These are phyloP conservation scores for Fragum fragum DNA, from an alignment of 2,888 invertebrate genomes.

Conservation along the genomic window DNA sequence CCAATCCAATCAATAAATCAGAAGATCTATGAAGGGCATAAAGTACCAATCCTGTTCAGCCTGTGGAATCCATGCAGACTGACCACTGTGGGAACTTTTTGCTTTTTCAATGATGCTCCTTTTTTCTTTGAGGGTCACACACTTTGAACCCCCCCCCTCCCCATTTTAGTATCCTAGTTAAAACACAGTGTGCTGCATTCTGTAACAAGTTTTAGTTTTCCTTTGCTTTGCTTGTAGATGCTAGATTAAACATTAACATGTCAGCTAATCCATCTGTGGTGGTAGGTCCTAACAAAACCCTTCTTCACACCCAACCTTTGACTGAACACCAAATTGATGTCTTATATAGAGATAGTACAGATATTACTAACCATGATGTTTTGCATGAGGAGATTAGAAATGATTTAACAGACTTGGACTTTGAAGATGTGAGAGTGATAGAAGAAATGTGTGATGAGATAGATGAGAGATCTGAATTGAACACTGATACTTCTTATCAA, in stretches of 20 bases:
- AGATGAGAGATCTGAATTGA: not conserved
- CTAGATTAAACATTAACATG: slow-evolving; percentile 12
- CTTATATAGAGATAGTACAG: not conserved
- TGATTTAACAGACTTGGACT: slow-evolving; percentile 2
- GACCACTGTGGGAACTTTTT: no score
- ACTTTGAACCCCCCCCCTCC: no score
- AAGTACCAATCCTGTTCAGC: no score
- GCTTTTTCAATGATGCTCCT: no score
- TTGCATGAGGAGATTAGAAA: not conserved
- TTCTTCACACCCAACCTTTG: not conserved
- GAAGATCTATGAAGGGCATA: no score
- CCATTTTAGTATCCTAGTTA: no score
- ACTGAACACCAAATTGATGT: not conserved
- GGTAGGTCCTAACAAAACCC: not conserved
- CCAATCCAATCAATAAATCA: no score
- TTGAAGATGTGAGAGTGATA: slow-evolving; percentile 19
- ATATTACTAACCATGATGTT: not conserved
- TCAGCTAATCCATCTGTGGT: slow-evolving; percentile 6
- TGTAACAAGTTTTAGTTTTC: not conserved
- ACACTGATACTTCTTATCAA: not conserved
- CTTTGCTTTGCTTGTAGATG: slow-evolving; percentile 33
- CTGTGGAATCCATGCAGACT: no score
- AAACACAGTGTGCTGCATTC: no score
- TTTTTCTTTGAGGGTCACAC: no score
- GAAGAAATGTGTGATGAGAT: not conserved